Conservation (phyloP, 1,140 invertebrate species). For the Odontomachus brunneus region DNA sequence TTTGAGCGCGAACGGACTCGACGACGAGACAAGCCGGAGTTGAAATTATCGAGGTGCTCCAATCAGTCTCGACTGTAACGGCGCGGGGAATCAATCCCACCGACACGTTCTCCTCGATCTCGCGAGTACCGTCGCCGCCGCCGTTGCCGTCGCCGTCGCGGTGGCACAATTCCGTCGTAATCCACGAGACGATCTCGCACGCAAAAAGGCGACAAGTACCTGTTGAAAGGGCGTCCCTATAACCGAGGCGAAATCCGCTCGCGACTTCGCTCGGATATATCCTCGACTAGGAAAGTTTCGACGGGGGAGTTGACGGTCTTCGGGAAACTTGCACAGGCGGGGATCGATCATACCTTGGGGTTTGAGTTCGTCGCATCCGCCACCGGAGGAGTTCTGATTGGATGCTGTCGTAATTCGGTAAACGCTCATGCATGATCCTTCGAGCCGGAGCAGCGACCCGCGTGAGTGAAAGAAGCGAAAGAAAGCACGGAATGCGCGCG, state of each 20-base stretch:
- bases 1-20: too few relatives aligned
- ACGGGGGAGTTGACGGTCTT: constrained; percentile 38
- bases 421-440: constrained; percentile 40
- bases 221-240: constrained; percentile 54
- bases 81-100: constrained; percentile 13
- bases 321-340: constrained; percentile 43
- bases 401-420: constrained; percentile 50
- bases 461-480: constrained; percentile 13
- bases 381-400: constrained; percentile 35
- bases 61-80: neutral
- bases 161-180: constrained; percentile 26
- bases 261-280: constrained; percentile 1
- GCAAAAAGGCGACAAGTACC: constrained; percentile 51
- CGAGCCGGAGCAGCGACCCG: neutral
- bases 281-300: constrained; percentile 41
- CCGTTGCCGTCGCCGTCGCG: too few relatives aligned
- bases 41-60: constrained; percentile 1
- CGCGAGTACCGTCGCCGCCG: neutral
- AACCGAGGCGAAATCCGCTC: constrained; percentile 34
- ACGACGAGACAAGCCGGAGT: neutral
- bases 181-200: constrained; percentile 48
- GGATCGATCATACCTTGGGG: constrained; percentile 23
- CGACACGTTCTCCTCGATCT: neutral
- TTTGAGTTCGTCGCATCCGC: constrained; percentile 24
- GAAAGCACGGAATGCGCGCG: constrained; percentile 17